Base-by-base conservation (phyloP, 2,113 vertebrate genomes). In the Morphnarchus princeps region DNA sequence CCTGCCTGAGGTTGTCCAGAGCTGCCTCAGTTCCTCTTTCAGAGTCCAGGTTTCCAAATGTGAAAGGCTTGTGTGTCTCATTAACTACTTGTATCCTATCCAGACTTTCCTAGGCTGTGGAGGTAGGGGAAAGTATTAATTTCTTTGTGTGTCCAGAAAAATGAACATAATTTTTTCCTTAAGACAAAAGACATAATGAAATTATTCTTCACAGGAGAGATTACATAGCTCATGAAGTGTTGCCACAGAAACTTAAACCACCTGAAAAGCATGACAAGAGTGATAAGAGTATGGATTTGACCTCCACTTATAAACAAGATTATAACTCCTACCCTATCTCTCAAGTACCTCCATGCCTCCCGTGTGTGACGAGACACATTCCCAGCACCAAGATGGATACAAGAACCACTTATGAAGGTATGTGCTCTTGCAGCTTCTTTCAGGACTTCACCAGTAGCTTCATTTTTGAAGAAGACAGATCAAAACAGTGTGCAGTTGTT, bases 371-470 rank as follows among this genome's bases (percentile, higher is more conserved):
- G 17, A 98, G 43, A 63, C 61, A 77, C 18, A 82, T 42, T 3
- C 81, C 70, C 22, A 57, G 8, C 3, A 55, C 86, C 70, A 98
- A 95, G 87, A 97, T 96, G 97, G 89, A 96, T 47, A 81, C 67
- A 85, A 57, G 89, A 79, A 97, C 97, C 40, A 97, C 97, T 22
- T 98, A 98, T 3, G 70, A 97, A 97, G 95, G 98, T 98, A 97
- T 57, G 89, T 66, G 36, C 11, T n/a, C 28, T 81, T 69, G 17
- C 5, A 59, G 7, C 31, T 74, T 47, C 32, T 69, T 79, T 70
- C 49, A 82, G 40, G 5, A 45, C 15, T 85, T 87, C 24, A 87
- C 18, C 29, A n/a, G 11, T 43, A 87, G 20, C 10, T 59, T 63
- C 2, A 31, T 55, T 63, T 84, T 87, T 66, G 13, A 82, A 82